Base-by-base conservation (phyloP, 92 coral and sea anemone genomes). In the Bergia puertoricense region DNA sequence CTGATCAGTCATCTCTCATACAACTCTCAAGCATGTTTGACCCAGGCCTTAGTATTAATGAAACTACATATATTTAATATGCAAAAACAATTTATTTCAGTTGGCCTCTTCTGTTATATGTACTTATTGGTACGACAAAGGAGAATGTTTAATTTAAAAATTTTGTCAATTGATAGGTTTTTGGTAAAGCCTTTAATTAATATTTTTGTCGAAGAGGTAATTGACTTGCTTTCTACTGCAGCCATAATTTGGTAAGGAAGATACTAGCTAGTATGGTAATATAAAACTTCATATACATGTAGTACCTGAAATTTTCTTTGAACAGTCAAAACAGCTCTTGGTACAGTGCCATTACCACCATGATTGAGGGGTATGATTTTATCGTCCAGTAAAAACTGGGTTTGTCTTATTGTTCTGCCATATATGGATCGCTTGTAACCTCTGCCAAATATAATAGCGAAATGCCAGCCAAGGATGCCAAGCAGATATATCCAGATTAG, bases 261-360 rank as follows among this genome's bases (percentile, higher is more conserved):
- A 4, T 6, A 46, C 30, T 30, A 30, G 30, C 30, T 46, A 7
- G 8, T 4, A 46, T 9, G 18, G 23, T 1, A n/a, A 82, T 8
- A 69, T 69, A 11, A n/a, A 2, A 43, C 11, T 75, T 10, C 46
- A 20, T 42, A 0, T 43, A 2, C 7, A 3, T 23, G 57, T 78
- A 86, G 43, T 85, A 95, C 98, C 94, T 89, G 90, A 43, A 82
- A 88, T 54, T 83, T 51, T 75, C 80, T 74, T 46, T 92, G 98
- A 5, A 91, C 89, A 22, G 81, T 90, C 81, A 71, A 74, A 23
- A 95, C 95, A 44, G 78, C 87, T 71, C 69, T 92, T 79, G 98
- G 98, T 50, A 90, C 85, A 80, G 95, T 86, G 40, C 98, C 98
- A 80, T 10, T 86, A 6, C 95, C 94, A 62, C 98, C 98, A 92